Percentiles rank a stretch among this genome's conserved stretches.
phyloP scores from a whole-genome alignment of 1,140 invertebrate genomes.

The Drosophila kurseongensis region DNA sequence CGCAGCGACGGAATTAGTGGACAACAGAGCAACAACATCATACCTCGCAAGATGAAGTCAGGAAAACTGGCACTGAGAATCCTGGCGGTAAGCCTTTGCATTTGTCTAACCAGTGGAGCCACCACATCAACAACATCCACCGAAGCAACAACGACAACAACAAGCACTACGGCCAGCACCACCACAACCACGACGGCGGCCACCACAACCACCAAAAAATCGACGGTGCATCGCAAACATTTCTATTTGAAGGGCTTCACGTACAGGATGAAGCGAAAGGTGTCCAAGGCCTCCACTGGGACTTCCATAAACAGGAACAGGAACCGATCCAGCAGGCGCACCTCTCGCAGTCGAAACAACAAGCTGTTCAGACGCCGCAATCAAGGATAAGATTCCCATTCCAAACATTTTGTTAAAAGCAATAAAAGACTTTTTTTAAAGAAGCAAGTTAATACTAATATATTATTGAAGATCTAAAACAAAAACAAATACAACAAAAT shows the following conservation, averaged over 20 bases:
- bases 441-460: too few species aligned
- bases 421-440: constrained; percentile 14
- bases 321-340: not conserved
- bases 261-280: not conserved
- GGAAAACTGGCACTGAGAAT: constrained; percentile 19
- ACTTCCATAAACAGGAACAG: constrained; percentile 6
- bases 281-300: not conserved
- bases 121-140: constrained; percentile 4
- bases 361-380: constrained; percentile 10
- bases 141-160: constrained; percentile 11
- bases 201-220: constrained; percentile 5
- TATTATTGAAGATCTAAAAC: too few species aligned
- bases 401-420: not conserved
- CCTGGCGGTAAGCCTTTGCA: constrained; percentile 13
- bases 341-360: not conserved
- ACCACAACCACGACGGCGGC: constrained; percentile 7
- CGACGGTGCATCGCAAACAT: constrained; percentile 6
- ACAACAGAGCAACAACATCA: constrained; percentile 9
- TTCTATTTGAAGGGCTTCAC: not conserved
- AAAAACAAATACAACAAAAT: too few species aligned
- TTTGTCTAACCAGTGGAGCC: constrained; percentile 21
- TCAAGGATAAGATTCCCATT: not conserved
- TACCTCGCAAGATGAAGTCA: constrained; percentile 16
- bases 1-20: not conserved
- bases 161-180: constrained; percentile 10